These are phyloP conservation scores for Liparis tanakae DNA, from an alignment of 2,797 vertebrate species.

Conservation along the genomic window DNA sequence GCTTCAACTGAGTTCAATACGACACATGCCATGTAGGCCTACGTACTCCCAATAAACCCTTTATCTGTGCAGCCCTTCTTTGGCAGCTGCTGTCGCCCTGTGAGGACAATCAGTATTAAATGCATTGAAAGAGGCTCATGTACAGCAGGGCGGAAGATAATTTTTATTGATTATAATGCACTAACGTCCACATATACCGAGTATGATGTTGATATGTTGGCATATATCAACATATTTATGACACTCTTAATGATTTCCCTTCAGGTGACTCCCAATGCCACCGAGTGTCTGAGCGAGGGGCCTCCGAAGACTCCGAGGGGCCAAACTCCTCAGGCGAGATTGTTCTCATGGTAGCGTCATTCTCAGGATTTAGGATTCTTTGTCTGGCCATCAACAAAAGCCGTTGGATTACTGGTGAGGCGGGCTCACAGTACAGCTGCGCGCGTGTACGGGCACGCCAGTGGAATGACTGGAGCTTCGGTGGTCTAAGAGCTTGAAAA, in stretches of 20 bases:
- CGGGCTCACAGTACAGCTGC: constrained; percentile 72
- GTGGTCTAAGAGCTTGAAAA: constrained; percentile 80
- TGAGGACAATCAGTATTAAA: background rate
- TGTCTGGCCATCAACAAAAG: constrained; percentile 77
- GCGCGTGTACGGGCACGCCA: constrained; percentile 81
- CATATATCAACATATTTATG: background rate
- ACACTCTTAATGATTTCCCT: background rate
- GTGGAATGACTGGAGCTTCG: constrained; percentile 80
- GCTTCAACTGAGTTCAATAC: constrained; percentile 23
- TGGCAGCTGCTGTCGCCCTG: background rate
- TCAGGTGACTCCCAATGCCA: background rate
- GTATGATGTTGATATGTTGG: background rate
- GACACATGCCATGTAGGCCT: background rate
- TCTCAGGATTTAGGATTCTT: constrained; percentile 76
- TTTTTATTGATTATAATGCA: background rate
- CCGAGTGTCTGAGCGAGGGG: background rate
- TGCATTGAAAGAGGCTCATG: background rate
- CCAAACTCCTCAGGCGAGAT: constrained; percentile 58
- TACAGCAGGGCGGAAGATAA: background rate
- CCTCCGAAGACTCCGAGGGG: constrained; percentile 13
- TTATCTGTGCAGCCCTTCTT: constrained; percentile 8
- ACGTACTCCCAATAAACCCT: constrained; percentile 1
- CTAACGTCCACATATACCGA: background rate
- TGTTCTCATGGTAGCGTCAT: constrained; percentile 70
- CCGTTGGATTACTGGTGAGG: constrained; percentile 73